A percentile compares a stretch with the other conserved stretches of the same genome.
phyloP scores from a whole-genome alignment of 2,888 invertebrate genomes.

The Cantharis rustica region DNA sequence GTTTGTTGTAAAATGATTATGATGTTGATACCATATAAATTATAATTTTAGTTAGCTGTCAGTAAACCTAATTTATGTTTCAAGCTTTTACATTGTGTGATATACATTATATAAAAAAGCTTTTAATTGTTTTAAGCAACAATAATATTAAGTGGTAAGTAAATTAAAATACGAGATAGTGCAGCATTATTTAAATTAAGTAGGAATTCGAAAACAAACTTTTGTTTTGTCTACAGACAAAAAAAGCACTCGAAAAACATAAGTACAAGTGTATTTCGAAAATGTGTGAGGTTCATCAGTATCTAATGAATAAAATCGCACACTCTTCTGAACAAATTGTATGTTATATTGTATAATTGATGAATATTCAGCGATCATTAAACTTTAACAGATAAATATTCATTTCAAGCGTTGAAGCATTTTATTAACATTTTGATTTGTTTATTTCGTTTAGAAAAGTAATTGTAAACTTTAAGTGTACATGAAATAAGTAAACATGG shows the following conservation, averaged over 20 bases:
- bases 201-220: background rate
- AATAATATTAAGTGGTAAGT: background rate
- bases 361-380: background rate
- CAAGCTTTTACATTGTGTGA: background rate
- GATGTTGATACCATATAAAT: conserved; percentile 8
- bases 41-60: conserved; percentile 10
- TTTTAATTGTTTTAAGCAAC: background rate
- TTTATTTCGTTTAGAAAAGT: background rate
- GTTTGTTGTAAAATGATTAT: conserved; percentile 5
- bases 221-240: background rate
- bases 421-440: background rate
- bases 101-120: background rate
- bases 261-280: background rate
- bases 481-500: background rate
- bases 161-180: too few species aligned
- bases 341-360: background rate
- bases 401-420: background rate
- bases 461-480: background rate
- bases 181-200: background rate
- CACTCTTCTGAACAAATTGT: background rate
- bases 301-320: background rate
- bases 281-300: background rate
- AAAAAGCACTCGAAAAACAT: background rate
- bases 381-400: background rate
- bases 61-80: conserved; percentile 8